phyloP scores from a whole-genome alignment of 2,113 vertebrate genomes.

The Anoura caudifer region DNA sequence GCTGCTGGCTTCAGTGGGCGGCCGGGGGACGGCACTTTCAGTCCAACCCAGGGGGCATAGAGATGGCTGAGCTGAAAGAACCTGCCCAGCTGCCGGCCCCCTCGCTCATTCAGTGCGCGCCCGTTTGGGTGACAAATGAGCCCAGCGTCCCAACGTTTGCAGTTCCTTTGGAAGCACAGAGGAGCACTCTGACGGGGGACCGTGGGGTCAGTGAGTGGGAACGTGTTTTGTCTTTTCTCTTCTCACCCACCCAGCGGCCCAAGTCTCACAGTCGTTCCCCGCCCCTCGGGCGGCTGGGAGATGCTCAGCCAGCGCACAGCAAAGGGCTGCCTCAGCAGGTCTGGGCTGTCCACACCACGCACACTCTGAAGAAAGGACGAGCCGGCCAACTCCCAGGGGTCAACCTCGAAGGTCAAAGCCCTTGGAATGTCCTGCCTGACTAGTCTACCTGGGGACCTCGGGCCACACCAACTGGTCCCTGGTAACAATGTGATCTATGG shows the following conservation, averaged over 20 bases:
- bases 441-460: neutral
- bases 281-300: fast-evolving
- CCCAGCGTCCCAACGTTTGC: fast-evolving
- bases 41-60: fast-evolving
- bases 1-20: fast-evolving
- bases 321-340: neutral
- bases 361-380: neutral
- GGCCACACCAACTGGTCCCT: neutral
- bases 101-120: too few species aligned
- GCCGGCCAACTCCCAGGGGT: neutral
- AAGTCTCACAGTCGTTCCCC: too few species aligned
- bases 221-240: neutral
- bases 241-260: neutral
- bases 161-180: neutral
- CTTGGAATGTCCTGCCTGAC: neutral
- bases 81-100: neutral
- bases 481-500: neutral
- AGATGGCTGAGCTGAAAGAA: neutral
- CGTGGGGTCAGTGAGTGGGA: fast-evolving
- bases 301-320: fast-evolving
- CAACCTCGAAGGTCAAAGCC: neutral
- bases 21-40: neutral
- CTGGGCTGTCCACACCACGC: neutral
- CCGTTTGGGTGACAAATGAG: neutral
- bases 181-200: neutral